These are phyloP conservation scores for Lasioglossum leucozonium DNA, from an alignment of 2,888 invertebrate species.

Conservation along the genomic window DNA sequence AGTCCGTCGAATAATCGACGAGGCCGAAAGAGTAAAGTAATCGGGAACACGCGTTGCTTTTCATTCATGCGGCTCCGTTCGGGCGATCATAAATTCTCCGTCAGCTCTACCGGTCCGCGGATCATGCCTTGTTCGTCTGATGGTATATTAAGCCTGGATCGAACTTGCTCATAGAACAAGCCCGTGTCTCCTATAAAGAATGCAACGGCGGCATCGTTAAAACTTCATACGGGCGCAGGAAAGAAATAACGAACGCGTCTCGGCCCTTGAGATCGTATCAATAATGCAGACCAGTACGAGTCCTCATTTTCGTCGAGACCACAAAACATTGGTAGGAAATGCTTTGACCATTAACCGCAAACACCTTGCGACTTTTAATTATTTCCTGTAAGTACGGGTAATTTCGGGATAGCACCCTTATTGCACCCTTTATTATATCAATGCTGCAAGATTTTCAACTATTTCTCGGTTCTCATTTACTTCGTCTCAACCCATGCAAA, in stretches of 20 bases:
- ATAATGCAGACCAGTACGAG: constrained; percentile 33
- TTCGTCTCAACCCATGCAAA: too few species aligned
- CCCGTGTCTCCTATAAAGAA: constrained; percentile 34
- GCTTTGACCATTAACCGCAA: not conserved
- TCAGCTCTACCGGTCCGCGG: not conserved
- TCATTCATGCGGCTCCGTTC: not conserved
- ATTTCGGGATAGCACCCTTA: too few species aligned
- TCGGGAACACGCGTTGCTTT: not conserved
- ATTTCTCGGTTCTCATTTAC: too few species aligned
- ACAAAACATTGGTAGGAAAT: not conserved
- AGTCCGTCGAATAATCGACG: not conserved
- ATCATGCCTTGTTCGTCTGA: not conserved
- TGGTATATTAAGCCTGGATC: constrained; percentile 27
- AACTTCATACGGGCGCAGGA: constrained; percentile 44
- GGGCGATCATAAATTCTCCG: not conserved
- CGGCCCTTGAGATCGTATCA: constrained; percentile 24
- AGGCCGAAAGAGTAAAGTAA: not conserved
- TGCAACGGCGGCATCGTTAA: constrained; percentile 43
- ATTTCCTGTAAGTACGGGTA: not conserved
- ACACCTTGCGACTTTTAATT: not conserved
- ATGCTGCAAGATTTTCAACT: too few species aligned
- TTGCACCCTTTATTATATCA: too few species aligned
- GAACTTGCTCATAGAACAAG: constrained; percentile 23
- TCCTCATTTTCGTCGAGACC: constrained; percentile 3
- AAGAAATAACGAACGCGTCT: constrained; percentile 36